These are phyloP conservation scores for Anguilla rostrata DNA, from an alignment of 2,113 vertebrate species.

Conservation along the genomic window DNA sequence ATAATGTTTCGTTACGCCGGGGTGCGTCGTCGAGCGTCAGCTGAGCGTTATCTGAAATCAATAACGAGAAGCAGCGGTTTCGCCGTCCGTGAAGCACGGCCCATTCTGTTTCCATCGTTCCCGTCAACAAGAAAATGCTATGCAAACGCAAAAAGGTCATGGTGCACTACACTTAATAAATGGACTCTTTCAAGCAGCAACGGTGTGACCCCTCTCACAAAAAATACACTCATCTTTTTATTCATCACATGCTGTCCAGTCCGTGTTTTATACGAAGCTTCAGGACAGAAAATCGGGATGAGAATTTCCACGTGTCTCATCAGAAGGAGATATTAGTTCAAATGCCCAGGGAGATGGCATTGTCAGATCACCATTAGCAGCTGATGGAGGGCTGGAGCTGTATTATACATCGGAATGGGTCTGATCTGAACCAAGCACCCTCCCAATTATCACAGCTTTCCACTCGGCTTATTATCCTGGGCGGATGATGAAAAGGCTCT, in stretches of 20 bases:
- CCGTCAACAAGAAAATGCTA: neutral
- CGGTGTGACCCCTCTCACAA: neutral
- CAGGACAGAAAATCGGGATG: neutral
- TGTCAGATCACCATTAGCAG: neutral
- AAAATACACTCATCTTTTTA: neutral
- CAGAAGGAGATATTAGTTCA: neutral
- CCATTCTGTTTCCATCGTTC: neutral
- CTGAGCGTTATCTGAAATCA: constrained; percentile 1
- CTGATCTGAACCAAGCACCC: neutral
- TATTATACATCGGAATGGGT: neutral
- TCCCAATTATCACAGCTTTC: neutral
- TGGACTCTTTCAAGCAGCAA: neutral
- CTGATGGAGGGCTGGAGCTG: neutral
- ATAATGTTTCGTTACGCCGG: neutral
- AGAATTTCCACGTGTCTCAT: neutral
- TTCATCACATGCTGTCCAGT: neutral
- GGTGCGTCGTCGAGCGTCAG: neutral
- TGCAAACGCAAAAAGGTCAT: neutral
- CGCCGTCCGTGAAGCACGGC: neutral
- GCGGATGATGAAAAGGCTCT: neutral
- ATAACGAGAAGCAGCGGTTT: neutral
- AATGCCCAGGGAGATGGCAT: neutral
- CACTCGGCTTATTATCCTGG: neutral
- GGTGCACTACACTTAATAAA: neutral
- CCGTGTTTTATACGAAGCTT: neutral